Evolutionary conservation across 2,113 vertebrate genomes (phyloP).

Genomic region (Trachemys scripta): DNA sequence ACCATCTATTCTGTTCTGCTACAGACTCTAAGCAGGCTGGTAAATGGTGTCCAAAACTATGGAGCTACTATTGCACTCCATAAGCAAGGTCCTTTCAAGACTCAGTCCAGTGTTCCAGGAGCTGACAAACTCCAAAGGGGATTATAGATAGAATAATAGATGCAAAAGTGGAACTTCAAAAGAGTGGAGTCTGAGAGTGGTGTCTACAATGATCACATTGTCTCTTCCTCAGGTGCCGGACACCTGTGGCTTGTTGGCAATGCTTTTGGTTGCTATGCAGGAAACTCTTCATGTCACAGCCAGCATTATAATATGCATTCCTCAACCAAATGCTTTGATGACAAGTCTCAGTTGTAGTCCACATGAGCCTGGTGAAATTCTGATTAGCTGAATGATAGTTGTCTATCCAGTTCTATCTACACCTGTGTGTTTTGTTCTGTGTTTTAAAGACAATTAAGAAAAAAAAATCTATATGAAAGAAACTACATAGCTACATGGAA

Average conservation of each 20-base stretch:
- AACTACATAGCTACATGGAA: background rate
- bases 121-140: background rate
- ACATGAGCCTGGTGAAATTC: background rate
- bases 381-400: background rate
- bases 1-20: background rate
- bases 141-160: background rate
- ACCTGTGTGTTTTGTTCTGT: background rate
- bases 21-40: background rate
- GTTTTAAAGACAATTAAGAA: accelerated
- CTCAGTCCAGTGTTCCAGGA: background rate
- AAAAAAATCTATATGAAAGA: background rate
- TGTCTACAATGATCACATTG: accelerated
- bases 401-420: background rate
- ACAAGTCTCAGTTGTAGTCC: background rate
- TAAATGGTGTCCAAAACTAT: background rate
- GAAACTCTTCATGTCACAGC: background rate
- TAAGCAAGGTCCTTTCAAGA: background rate
- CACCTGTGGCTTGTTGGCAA: background rate
- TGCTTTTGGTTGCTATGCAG: background rate
- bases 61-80: background rate
- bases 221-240: background rate
- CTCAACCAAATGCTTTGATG: background rate
- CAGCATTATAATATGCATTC: accelerated
- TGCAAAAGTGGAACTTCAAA: background rate
- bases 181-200: no score